phyloP scores from a whole-genome alignment of 2,113 vertebrate genomes.

The Rhodinocichla rosea region DNA sequence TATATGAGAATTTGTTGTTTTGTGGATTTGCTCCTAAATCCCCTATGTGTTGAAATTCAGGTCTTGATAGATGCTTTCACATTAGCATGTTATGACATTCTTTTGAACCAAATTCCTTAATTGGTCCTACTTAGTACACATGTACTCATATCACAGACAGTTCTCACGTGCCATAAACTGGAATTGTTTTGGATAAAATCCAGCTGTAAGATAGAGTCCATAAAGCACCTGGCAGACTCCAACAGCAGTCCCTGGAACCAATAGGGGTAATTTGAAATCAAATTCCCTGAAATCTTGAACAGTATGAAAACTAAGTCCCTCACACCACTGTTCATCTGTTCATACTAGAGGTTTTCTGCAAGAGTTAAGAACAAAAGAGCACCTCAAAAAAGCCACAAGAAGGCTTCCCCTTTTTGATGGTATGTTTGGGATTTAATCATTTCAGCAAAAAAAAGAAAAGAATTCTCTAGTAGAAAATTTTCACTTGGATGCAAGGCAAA shows the following conservation, averaged over 20 bases:
- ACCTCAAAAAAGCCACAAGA: not conserved
- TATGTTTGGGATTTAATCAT: not conserved
- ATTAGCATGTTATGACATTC: not conserved
- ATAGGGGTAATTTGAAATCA: not conserved
- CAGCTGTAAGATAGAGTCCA: not conserved
- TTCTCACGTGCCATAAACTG: not conserved
- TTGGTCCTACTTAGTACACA: not conserved
- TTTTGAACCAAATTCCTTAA: not conserved
- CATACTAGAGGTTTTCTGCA: not conserved
- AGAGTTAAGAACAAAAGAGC: not conserved
- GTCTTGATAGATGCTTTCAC: not conserved
- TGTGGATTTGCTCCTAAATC: not conserved
- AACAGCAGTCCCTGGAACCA: not conserved
- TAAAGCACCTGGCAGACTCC: not conserved
- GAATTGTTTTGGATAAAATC: not conserved
- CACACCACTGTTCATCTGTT: not conserved
- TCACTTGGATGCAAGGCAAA: not conserved
- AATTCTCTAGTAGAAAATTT: not conserved
- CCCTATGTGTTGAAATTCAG: not conserved
- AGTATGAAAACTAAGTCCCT: not conserved
- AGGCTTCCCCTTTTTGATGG: not conserved
- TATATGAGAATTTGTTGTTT: not conserved
- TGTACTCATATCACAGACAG: not conserved
- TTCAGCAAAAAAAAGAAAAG: not conserved
- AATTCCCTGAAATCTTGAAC: not conserved